Conservation (phyloP, 1,140 invertebrate species). For the Lordiphosa mommai region DNA sequence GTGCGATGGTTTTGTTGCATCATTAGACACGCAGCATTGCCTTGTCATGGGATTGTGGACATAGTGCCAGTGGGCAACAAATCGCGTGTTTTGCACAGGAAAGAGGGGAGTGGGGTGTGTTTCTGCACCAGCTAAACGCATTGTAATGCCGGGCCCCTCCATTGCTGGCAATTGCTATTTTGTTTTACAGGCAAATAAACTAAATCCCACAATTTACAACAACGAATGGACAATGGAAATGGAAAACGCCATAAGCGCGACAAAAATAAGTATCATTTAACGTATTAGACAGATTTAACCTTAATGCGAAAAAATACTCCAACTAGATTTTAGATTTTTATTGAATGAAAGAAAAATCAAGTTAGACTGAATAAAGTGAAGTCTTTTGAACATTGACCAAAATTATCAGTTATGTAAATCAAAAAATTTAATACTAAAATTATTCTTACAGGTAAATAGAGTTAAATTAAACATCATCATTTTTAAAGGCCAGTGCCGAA, state of each 20-base stretch:
- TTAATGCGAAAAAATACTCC: no score
- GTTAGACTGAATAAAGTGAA: no score
- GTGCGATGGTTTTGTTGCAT: conserved; percentile 13
- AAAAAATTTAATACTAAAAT: no score
- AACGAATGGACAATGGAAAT: background rate
- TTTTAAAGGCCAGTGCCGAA: no score
- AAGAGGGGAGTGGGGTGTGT: background rate
- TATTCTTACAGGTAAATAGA: no score
- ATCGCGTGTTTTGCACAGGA: background rate
- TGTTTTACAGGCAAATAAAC: conserved; percentile 11
- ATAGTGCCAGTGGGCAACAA: conserved; percentile 3
- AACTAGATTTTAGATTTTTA: no score
- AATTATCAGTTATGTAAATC: no score
- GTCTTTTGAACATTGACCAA: no score
- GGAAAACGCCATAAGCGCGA: background rate
- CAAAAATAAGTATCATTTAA: background rate
- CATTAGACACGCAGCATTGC: conserved; percentile 33
- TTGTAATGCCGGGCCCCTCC: conserved; percentile 4
- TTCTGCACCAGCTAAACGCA: conserved; percentile 7
- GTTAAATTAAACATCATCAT: no score
- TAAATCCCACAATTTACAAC: conserved; percentile 11
- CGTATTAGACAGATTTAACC: no score
- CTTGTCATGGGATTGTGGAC: conserved; percentile 10
- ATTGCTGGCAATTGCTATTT: conserved; percentile 7
- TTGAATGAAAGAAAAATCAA: no score